Evolutionary conservation across 2,888 invertebrate species (phyloP).

Genomic region (Dryocosmus kuriphilus): DNA sequence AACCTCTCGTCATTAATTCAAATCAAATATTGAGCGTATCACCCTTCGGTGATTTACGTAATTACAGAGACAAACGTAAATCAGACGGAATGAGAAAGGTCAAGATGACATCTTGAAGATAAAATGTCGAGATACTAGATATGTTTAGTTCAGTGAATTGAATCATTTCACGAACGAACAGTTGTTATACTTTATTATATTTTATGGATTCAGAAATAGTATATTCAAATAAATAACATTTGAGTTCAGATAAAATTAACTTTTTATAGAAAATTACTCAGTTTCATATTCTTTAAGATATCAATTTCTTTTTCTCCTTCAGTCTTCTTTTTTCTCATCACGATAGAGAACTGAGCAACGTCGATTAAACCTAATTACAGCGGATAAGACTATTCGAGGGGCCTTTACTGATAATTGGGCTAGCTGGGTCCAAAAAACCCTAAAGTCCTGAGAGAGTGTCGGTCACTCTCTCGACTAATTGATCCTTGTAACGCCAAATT

Average conservation of each 20-base stretch:
- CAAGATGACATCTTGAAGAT: slow-evolving; percentile 10
- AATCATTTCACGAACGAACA: background rate
- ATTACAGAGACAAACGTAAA: slow-evolving; percentile 17
- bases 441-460: slow-evolving; percentile 85
- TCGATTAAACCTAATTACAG: background rate
- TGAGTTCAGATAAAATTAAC: background rate
- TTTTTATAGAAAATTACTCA: background rate
- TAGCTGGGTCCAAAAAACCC: slow-evolving; percentile 83
- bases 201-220: background rate
- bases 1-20: slow-evolving; percentile 3
- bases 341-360: slow-evolving; percentile 2
- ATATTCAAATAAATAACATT: background rate
- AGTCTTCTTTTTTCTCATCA: background rate
- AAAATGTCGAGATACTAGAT: background rate
- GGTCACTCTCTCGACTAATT: slow-evolving; percentile 85
- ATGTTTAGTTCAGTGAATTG: background rate
- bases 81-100: slow-evolving; percentile 11
- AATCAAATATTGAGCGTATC: slow-evolving; percentile 34
- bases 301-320: background rate
- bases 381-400: background rate
- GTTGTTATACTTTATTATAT: background rate
- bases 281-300: background rate
- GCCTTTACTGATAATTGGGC: slow-evolving; percentile 44
- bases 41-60: slow-evolving; percentile 3
- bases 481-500: slow-evolving; percentile 92